These are phyloP conservation scores for Ophion slaviceki DNA, from an alignment of 2,888 invertebrate species.

Conservation along the genomic window DNA sequence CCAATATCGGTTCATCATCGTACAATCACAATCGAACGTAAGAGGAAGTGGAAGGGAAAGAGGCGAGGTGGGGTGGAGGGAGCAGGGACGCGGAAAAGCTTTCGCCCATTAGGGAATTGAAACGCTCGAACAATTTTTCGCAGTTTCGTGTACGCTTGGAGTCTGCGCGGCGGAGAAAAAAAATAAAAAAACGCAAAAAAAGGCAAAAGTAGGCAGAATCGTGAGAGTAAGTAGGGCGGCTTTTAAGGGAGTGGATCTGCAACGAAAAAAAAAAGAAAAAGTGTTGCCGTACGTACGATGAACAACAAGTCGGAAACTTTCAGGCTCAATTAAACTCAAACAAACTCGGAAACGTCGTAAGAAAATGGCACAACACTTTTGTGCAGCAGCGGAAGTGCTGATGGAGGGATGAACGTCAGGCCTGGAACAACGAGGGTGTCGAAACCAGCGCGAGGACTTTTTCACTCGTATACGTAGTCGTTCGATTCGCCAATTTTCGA, in stretches of 20 bases:
- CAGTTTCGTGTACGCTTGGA: constrained; percentile 1
- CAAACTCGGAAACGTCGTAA: constrained; percentile 73
- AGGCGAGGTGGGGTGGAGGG: neutral
- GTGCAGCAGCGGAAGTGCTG: neutral
- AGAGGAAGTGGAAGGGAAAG: neutral
- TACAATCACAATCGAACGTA: neutral
- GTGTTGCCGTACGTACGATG: constrained; percentile 38
- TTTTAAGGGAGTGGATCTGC: constrained; percentile 32
- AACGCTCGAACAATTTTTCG: constrained; percentile 4
- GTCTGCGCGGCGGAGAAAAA: neutral
- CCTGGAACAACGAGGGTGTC: constrained; percentile 9
- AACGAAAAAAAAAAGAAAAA: constrained; percentile 25
- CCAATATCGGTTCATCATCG: constrained; percentile 1
- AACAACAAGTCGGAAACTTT: constrained; percentile 78
- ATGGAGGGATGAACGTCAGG: neutral
- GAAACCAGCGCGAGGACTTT: constrained; percentile 45
- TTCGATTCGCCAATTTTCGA: constrained; percentile 69
- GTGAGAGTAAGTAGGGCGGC: constrained; percentile 48
- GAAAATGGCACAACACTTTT: constrained; percentile 10
- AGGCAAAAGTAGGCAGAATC: constrained; percentile 37
- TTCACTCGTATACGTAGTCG: constrained; percentile 60
- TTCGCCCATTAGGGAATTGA: constrained; percentile 8
- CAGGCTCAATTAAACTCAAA: constrained; percentile 78
- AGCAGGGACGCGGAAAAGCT: neutral
- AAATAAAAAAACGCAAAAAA: neutral